Percentiles rank a stretch among this genome's conserved stretches.
Conservation (phyloP, 2,888 invertebrate genomes). For the Monopis laevigella region DNA sequence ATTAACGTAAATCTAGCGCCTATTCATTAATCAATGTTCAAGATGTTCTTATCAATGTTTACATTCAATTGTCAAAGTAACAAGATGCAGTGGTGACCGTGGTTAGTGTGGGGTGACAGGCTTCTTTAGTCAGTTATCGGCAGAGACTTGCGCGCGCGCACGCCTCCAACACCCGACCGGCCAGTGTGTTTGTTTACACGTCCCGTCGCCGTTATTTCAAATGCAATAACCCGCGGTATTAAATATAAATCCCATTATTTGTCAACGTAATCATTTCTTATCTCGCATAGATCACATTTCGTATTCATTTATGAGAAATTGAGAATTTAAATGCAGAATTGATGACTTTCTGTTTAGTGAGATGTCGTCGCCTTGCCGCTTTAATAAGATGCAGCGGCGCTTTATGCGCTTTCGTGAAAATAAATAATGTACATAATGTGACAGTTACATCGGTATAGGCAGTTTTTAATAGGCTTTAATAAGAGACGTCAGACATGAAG, state of each 20-base stretch:
- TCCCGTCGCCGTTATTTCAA: constrained; percentile 1
- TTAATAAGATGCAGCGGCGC: constrained; percentile 44
- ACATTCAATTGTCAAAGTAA: constrained; percentile 16
- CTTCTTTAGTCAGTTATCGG: constrained; percentile 47
- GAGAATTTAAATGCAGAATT: constrained; percentile 18
- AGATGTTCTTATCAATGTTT: constrained; percentile 22
- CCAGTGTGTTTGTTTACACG: constrained; percentile 10
- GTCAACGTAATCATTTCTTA: constrained; percentile 6
- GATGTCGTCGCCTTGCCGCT: constrained; percentile 48
- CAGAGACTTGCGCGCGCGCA: constrained; percentile 56
- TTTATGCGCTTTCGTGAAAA: constrained; percentile 42
- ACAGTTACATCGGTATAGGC: constrained; percentile 50
- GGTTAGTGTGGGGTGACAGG: constrained; percentile 53
- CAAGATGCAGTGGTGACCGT: too few species aligned
- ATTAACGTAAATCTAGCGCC: too few species aligned
- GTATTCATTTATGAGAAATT: constrained; percentile 7
- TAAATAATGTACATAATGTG: constrained; percentile 60
- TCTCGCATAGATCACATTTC: constrained; percentile 1
- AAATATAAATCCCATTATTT: constrained; percentile 5
- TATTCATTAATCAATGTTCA: too few species aligned
- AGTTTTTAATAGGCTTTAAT: constrained; percentile 43
- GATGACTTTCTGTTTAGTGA: constrained; percentile 47
- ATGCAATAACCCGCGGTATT: neutral
- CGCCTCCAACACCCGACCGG: constrained; percentile 30
- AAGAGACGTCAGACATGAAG: constrained; percentile 47